A percentile compares a stretch with the other conserved stretches of the same genome.
Conservation (phyloP, 2,888 invertebrate genomes). For the Elaeidobius kamerunicus region DNA sequence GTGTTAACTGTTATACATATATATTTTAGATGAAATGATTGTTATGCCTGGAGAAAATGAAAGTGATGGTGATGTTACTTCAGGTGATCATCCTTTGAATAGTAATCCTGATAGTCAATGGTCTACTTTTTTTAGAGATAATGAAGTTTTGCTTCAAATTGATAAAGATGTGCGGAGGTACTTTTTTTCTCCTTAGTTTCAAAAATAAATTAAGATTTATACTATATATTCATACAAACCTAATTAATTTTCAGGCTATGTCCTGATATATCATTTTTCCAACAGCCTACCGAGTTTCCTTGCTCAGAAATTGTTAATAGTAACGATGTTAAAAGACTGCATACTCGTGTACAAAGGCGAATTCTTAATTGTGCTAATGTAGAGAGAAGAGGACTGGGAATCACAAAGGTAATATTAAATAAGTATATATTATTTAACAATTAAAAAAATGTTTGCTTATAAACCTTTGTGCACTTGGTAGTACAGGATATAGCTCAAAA, state of each 20-base stretch:
- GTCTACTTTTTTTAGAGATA: slow-evolving; percentile 95
- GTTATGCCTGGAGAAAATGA: slow-evolving; percentile 71
- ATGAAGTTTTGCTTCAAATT: slow-evolving; percentile 95
- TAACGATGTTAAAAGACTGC: slow-evolving; percentile 77
- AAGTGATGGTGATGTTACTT: slow-evolving; percentile 58
- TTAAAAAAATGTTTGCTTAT: no score
- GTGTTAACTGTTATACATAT: background rate
- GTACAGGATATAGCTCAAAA: no score
- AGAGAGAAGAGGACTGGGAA: slow-evolving; percentile 82
- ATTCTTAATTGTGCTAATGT: slow-evolving; percentile 85
- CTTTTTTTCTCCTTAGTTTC: background rate
- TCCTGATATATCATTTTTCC: slow-evolving; percentile 97
- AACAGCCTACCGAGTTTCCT: slow-evolving; percentile 89
- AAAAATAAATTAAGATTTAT: background rate
- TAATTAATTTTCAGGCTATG: slow-evolving; percentile 55
- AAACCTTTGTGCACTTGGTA: no score
- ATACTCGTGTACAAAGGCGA: slow-evolving; percentile 84
- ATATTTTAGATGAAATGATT: slow-evolving; percentile 73
- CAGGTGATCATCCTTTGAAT: slow-evolving; percentile 86
- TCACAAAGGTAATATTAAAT: slow-evolving; percentile 74
- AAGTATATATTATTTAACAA: no score
- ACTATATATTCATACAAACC: background rate
- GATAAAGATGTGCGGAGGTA: slow-evolving; percentile 85
- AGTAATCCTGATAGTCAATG: slow-evolving; percentile 95
- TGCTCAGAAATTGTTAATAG: slow-evolving; percentile 77